phyloP scores from a whole-genome alignment of 2,113 vertebrate genomes.

The Engystomops pustulosus region DNA sequence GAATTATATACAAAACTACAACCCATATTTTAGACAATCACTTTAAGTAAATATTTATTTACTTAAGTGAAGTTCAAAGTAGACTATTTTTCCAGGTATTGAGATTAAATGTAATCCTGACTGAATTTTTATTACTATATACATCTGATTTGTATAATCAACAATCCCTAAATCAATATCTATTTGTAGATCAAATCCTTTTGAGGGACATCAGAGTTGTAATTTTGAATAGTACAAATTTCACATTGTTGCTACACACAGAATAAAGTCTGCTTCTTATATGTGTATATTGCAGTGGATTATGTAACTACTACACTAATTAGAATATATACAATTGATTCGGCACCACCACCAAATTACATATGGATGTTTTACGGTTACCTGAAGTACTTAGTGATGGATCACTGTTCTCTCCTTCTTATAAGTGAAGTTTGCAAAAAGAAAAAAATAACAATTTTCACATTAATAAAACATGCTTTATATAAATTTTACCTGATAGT shows the following conservation, averaged over 20 bases:
- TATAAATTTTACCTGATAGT: too few relatives aligned
- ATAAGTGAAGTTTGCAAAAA: conserved; percentile 15
- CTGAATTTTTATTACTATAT: neutral
- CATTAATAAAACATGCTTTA: conserved; percentile 20
- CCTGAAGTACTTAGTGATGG: conserved; percentile 38
- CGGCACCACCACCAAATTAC: conserved; percentile 36
- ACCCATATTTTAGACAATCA: too few relatives aligned
- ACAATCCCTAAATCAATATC: neutral
- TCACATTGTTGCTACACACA: neutral
- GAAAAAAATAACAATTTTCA: conserved; percentile 6
- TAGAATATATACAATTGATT: neutral
- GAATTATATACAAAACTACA: too few relatives aligned
- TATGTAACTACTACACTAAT: neutral
- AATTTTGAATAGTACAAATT: too few relatives aligned
- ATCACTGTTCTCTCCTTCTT: conserved; percentile 31
- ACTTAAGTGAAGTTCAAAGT: too few relatives aligned
- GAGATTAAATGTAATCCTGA: too few relatives aligned
- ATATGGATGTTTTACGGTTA: conserved; percentile 13
- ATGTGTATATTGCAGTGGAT: neutral
- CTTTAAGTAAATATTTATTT: too few relatives aligned
- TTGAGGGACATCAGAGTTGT: too few relatives aligned
- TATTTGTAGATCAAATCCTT: too few relatives aligned
- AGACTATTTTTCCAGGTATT: too few relatives aligned
- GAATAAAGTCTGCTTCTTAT: neutral
- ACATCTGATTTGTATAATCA: neutral